Conservation (phyloP, 1,140 invertebrate species). For the Caenorhabditis briggsae region DNA sequence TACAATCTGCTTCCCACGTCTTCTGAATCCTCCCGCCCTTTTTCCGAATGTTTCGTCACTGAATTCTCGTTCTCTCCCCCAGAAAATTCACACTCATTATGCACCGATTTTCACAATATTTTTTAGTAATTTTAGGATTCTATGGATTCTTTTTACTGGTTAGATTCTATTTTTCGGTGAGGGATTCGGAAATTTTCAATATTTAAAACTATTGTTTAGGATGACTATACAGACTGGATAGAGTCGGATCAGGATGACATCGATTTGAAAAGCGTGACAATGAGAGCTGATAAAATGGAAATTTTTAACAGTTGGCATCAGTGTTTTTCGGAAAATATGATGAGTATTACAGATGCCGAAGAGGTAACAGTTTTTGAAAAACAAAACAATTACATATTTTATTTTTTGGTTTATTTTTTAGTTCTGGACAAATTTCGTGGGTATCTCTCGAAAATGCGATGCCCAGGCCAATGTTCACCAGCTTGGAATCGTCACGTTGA, state of each 20-base stretch:
- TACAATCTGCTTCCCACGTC: neutral
- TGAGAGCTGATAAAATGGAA: conserved; percentile 3
- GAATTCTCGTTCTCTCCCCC: neutral
- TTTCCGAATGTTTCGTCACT: neutral
- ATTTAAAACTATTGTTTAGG: neutral
- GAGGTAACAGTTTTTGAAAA: neutral
- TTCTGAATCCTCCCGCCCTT: neutral
- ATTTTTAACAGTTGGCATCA: conserved; percentile 12
- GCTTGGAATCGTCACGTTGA: conserved; percentile 5
- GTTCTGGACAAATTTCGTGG: conserved; percentile 15
- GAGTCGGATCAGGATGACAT: conserved; percentile 23
- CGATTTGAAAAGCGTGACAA: neutral
- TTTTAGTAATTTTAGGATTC: neutral
- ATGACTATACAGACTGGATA: conserved; percentile 24
- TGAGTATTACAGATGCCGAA: neutral
- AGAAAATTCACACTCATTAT: neutral
- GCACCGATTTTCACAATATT: neutral
- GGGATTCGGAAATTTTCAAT: neutral
- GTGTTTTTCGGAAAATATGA: conserved; percentile 8
- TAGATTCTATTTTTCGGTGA: conserved; percentile 17
- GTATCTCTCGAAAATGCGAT: conserved; percentile 3
- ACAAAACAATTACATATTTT: too few relatives aligned
- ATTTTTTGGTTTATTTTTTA: neutral
- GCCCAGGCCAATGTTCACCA: neutral
- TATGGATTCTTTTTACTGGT: neutral